Evolutionary conservation across 2,113 vertebrate species (phyloP), one percentile per base, ranked within the genome.

Genomic region (Tapirus terrestris): DNA sequence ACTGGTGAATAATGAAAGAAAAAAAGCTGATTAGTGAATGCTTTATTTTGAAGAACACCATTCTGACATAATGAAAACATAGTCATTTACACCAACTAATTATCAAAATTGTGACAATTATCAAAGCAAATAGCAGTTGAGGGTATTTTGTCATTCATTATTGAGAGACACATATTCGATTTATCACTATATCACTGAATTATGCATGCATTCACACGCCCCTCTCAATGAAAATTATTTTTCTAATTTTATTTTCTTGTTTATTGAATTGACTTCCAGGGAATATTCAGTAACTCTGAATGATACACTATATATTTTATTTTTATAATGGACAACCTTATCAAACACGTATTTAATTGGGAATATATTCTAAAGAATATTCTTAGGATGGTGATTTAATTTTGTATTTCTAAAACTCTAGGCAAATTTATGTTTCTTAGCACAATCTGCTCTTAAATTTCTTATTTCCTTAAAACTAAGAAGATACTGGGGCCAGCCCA

Each of bases 71-170:
- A 82, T 33, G 23, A 53, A 70, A 51, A 91, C 27, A 76, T 1
- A 36, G 25, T 77, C 43, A 73, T 45, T 43, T 67, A 92, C 5
- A 63, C 12, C 25, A 53, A 60, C 12, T 86, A 95, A 91, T 91
- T 68, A 80, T 56, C n/a, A 77, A 92, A 89, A 72, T 8, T 48
- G 86, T 91, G 43, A 63, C 31, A 89, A 73, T 95, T 87, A 89
- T n/a, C 31, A 36, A 25, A 94, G 63, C 27, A 75, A 5, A 17
- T 12, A 76, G 13, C 25, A 94, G 5, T 68, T 93, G 39, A 33
- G 79, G 6, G 56, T 4, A 58, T 65, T 94, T 93, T 86, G 10
- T 1, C n/a, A 39, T 89, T 91, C n/a, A 60, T 85, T 95, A 67
- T n/a, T 85, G 48, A 84, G 29, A 76, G 60, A 63, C 9, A 51